Percentiles rank a stretch among this genome's conserved stretches.
These are phyloP conservation scores for Rhinopithecus roxellana DNA, from an alignment of 2,113 vertebrate genomes.

Conservation along the genomic window DNA sequence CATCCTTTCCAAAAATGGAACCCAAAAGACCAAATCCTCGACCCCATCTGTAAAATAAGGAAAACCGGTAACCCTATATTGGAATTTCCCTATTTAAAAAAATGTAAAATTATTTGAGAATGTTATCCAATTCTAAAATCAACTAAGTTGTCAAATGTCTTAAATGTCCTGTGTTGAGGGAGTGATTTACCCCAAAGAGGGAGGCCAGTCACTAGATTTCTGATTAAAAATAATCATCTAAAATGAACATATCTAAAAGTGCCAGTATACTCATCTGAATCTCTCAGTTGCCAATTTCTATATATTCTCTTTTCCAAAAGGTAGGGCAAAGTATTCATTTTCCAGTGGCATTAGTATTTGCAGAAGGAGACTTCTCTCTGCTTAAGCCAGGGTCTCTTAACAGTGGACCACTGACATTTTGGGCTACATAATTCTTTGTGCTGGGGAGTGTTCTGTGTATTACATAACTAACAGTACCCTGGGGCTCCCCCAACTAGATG, in stretches of 20 bases:
- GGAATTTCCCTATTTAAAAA: constrained; percentile 54
- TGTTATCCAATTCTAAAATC: constrained; percentile 35
- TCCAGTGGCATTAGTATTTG: neutral
- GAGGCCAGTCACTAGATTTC: too few species aligned
- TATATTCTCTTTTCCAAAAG: neutral
- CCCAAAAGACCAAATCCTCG: constrained; percentile 98
- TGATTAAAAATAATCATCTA: too few species aligned
- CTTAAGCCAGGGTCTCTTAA: neutral
- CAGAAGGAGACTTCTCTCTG: neutral
- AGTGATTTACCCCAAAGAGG: too few species aligned
- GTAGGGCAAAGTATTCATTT: neutral
- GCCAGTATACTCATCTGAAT: neutral
- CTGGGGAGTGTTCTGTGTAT: neutral
- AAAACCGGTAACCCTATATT: constrained; percentile 76
- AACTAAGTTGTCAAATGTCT: constrained; percentile 19
- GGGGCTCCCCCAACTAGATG: neutral
- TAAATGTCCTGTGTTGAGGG: neutral
- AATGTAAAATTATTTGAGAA: constrained; percentile 52
- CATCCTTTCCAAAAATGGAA: constrained; percentile 98
- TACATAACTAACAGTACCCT: neutral
- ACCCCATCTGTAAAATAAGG: constrained; percentile 93
- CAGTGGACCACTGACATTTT: neutral
- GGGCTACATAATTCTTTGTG: neutral
- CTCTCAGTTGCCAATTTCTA: neutral
- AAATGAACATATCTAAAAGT: neutral